Conservation (phyloP, 1,140 invertebrate genomes). For the Caenorhabditis brenneri region DNA sequence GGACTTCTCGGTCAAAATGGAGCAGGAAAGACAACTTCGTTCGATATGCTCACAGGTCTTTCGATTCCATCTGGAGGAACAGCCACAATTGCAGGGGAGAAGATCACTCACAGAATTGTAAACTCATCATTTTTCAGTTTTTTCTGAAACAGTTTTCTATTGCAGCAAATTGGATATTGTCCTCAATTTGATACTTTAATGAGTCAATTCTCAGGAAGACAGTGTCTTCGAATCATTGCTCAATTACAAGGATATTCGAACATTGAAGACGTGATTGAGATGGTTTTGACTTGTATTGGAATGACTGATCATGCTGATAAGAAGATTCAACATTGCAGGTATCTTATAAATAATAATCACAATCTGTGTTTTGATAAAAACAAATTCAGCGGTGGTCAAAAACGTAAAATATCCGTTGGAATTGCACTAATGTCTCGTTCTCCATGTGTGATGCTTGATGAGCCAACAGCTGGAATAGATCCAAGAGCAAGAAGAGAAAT, state of each 20-base stretch:
- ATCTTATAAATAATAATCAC: too few species aligned
- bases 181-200: conserved; percentile 77
- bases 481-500: conserved; percentile 74
- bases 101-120: conserved; percentile 48
- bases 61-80: conserved; percentile 75
- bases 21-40: conserved; percentile 75
- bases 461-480: conserved; percentile 76
- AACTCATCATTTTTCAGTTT: background rate
- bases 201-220: conserved; percentile 72
- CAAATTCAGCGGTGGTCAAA: conserved; percentile 74
- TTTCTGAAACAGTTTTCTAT: too few species aligned
- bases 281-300: conserved; percentile 47
- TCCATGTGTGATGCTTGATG: conserved; percentile 74
- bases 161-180: conserved; percentile 78
- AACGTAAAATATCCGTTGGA: conserved; percentile 73
- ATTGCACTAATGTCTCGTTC: conserved; percentile 74
- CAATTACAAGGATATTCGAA: conserved; percentile 73
- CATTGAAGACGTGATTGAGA: background rate
- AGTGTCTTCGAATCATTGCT: conserved; percentile 71
- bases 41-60: conserved; percentile 80
- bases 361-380: too few species aligned
- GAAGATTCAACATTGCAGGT: conserved; percentile 36
- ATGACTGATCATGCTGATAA: conserved; percentile 51
- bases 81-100: conserved; percentile 70
- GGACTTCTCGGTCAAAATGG: conserved; percentile 58